Evolutionary conservation across 92 coral and sea anemone genomes (phyloP).

Genomic region (Micromussa lordhowensis): DNA sequence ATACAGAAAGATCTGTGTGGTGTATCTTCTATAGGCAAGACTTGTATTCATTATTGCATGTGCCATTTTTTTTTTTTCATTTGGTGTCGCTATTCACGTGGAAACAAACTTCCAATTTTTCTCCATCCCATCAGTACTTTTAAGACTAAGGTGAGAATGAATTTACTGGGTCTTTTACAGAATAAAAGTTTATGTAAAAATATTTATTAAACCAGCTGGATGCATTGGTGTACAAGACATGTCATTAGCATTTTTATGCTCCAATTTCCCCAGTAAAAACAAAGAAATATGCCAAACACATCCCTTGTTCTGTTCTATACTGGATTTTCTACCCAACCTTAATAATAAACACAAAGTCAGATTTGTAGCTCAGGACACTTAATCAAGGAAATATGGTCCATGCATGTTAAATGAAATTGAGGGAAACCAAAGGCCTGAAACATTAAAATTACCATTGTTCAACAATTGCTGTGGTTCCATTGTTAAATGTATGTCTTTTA

Average conservation of each 20-base stretch:
- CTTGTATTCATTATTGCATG: not conserved
- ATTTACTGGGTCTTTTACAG: not conserved
- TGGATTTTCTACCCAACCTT: too few relatives aligned
- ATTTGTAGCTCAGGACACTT: not conserved
- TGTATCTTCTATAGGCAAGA: not conserved
- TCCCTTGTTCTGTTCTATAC: not conserved
- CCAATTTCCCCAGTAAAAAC: not conserved
- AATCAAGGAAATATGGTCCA: conserved; percentile 5
- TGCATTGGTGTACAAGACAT: not conserved
- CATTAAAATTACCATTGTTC: conserved; percentile 3
- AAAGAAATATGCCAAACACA: not conserved
- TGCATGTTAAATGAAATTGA: not conserved
- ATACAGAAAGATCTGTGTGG: not conserved
- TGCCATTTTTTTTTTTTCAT: too few relatives aligned
- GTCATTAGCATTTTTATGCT: not conserved
- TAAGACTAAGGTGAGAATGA: not conserved
- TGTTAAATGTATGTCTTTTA: not conserved
- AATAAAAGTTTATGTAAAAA: not conserved
- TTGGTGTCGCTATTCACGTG: not conserved
- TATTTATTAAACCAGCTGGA: not conserved
- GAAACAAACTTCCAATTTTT: not conserved
- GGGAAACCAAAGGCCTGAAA: conserved; percentile 1
- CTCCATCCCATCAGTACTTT: not conserved
- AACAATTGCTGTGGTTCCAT: not conserved
- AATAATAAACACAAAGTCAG: too few relatives aligned